Conservation (phyloP, 2,113 vertebrate species). For the Sorex fumeus region DNA sequence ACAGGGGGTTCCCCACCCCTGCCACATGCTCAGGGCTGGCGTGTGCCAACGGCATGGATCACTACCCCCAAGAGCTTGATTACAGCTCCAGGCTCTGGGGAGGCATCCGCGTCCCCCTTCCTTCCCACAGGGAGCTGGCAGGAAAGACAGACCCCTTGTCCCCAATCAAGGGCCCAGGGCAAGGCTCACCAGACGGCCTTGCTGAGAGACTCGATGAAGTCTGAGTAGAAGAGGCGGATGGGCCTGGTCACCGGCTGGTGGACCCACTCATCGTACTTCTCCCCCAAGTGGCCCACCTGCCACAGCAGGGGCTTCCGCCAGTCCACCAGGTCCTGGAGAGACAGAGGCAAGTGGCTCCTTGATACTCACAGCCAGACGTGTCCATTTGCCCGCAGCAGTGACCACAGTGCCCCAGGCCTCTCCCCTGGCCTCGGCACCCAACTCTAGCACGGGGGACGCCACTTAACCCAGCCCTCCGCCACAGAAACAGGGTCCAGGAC, state of each 20-base stretch:
- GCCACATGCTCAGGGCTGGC: background rate
- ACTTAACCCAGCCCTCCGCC: background rate
- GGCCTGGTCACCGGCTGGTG: constrained; percentile 97
- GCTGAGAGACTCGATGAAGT: constrained; percentile 93
- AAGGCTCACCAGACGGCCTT: constrained; percentile 94
- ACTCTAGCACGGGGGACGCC: too few relatives aligned
- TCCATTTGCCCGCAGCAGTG: background rate
- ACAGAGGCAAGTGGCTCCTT: constrained; percentile 7
- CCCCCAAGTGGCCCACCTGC: constrained; percentile 96
- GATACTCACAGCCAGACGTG: background rate
- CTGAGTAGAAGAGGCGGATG: constrained; percentile 96
- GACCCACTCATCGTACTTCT: constrained; percentile 98
- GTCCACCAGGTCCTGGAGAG: constrained; percentile 95
- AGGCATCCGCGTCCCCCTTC: background rate
- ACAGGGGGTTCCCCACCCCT: too few relatives aligned
- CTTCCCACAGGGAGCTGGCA: background rate
- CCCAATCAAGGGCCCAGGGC: background rate
- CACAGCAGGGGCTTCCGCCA: constrained; percentile 96
- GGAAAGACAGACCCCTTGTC: background rate
- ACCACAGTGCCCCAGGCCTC: background rate
- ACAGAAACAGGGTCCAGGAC: background rate
- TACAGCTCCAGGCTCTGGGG: background rate
- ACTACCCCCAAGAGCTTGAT: background rate
- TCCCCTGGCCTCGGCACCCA: too few relatives aligned
- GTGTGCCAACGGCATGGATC: background rate